Evolutionary conservation across 1,140 invertebrate species (phyloP).

Genomic region (Drosophila tropicalis): DNA sequence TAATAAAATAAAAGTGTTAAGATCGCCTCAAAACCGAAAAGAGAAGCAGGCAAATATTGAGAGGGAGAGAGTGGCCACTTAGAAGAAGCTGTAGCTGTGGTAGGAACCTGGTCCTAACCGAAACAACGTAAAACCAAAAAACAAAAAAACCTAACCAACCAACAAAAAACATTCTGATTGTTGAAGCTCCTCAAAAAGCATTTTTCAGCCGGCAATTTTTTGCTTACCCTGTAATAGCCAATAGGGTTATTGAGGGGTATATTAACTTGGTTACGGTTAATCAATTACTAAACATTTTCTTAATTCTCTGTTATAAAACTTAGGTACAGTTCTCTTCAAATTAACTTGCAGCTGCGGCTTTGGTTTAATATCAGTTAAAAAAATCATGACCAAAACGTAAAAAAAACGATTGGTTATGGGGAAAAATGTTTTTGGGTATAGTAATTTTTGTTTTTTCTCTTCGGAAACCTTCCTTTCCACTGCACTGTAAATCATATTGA

Average conservation of each 20-base stretch:
- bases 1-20: slow-evolving; percentile 22
- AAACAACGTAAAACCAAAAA: neutral
- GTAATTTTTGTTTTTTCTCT: too few relatives aligned
- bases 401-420: too few relatives aligned
- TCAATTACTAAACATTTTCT: too few relatives aligned
- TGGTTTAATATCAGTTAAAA: too few relatives aligned
- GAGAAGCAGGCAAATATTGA: neutral
- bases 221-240: slow-evolving; percentile 26
- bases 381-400: too few relatives aligned
- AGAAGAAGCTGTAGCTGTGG: slow-evolving; percentile 19
- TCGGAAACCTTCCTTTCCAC: too few relatives aligned
- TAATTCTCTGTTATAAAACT: too few relatives aligned
- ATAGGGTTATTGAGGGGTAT: neutral
- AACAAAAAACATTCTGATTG: slow-evolving; percentile 15
- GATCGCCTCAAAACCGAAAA: slow-evolving; percentile 2
- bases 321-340: too few relatives aligned
- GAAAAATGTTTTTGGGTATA: too few relatives aligned
- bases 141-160: neutral
- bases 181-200: slow-evolving; percentile 7
- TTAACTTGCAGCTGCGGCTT: too few relatives aligned
- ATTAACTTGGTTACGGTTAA: slow-evolving; percentile 2
- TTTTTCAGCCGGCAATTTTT: slow-evolving; percentile 25
- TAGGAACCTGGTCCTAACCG: slow-evolving; percentile 19
- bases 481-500: too few relatives aligned
- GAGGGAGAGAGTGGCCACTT: slow-evolving; percentile 9